phyloP scores from a whole-genome alignment of 1,140 invertebrate genomes.

The Pseudomyrmex pallidus region DNA sequence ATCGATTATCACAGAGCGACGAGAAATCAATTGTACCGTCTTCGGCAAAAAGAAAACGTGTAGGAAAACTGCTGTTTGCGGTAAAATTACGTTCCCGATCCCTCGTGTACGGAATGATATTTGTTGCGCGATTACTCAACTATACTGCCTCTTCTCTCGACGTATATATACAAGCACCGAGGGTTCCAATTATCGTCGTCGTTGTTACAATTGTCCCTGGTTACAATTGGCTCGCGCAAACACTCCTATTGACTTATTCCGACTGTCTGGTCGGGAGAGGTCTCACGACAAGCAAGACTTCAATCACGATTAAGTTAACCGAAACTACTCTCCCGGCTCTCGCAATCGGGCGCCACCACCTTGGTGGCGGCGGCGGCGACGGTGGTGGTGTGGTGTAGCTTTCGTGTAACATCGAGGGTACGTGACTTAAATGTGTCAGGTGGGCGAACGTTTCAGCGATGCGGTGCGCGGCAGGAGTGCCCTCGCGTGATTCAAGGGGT shows the following conservation, averaged over 20 bases:
- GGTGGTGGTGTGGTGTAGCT: slow-evolving; percentile 3
- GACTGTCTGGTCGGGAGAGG: slow-evolving; percentile 17
- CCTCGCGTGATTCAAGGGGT: slow-evolving; percentile 51
- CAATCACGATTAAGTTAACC: slow-evolving; percentile 57
- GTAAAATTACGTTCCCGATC: background rate
- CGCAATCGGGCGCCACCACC: slow-evolving; percentile 40
- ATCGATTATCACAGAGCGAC: too few species aligned
- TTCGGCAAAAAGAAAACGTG: background rate
- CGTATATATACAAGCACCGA: slow-evolving; percentile 28
- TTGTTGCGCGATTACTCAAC: slow-evolving; percentile 45
- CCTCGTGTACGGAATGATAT: background rate
- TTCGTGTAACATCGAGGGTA: slow-evolving; percentile 46
- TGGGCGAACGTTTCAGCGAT: slow-evolving; percentile 32
- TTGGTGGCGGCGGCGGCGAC: too few species aligned
- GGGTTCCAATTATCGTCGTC: slow-evolving; percentile 45
- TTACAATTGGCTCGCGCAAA: slow-evolving; percentile 51
- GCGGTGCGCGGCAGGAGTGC: background rate
- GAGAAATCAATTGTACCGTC: background rate
- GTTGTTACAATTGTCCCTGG: slow-evolving; percentile 50
- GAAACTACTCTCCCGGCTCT: slow-evolving; percentile 2
- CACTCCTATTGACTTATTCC: slow-evolving; percentile 54
- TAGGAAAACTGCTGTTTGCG: background rate
- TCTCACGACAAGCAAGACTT: slow-evolving; percentile 54
- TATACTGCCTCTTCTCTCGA: slow-evolving; percentile 13
- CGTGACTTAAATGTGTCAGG: slow-evolving; percentile 59